Evolutionary conservation across 1,140 invertebrate species (phyloP).

Genomic region (Anastatus disparis): DNA sequence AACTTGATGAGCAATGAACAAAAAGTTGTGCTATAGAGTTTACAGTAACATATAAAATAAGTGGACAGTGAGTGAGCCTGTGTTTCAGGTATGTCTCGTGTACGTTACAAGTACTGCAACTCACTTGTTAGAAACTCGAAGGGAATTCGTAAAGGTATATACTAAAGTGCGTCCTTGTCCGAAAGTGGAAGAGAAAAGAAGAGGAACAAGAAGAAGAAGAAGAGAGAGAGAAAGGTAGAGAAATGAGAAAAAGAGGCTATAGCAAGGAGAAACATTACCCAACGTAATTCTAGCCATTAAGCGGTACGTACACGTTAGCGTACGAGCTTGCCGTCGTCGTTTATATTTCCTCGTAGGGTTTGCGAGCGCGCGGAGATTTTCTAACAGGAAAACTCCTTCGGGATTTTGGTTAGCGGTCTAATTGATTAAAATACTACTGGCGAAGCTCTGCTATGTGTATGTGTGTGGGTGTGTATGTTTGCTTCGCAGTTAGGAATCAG

Average conservation of each 20-base stretch:
- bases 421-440: conserved; percentile 32
- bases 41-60: too few species aligned
- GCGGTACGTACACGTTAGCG: neutral
- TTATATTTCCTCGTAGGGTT: conserved; percentile 16
- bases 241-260: too few species aligned
- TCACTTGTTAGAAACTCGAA: neutral
- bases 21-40: too few species aligned
- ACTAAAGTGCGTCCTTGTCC: neutral
- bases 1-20: too few species aligned
- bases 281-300: conserved; percentile 18
- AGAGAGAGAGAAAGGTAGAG: too few species aligned
- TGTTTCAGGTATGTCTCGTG: too few species aligned
- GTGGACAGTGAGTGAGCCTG: too few species aligned
- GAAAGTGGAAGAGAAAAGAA: neutral
- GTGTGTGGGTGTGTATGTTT: neutral
- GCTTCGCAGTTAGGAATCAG: conserved; percentile 8
- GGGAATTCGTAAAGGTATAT: too few species aligned
- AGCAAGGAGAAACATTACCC: conserved; percentile 11
- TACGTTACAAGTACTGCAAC: conserved; percentile 2
- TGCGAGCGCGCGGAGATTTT: conserved; percentile 6
- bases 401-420: conserved; percentile 9
- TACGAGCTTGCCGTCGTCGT: neutral
- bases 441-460: too few species aligned
- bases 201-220: too few species aligned
- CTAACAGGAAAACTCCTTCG: conserved; percentile 1